Percentiles rank a stretch among this genome's conserved stretches.
These are phyloP conservation scores for Artibeus jamaicensis DNA, from an alignment of 2,797 vertebrate genomes.

Conservation along the genomic window DNA sequence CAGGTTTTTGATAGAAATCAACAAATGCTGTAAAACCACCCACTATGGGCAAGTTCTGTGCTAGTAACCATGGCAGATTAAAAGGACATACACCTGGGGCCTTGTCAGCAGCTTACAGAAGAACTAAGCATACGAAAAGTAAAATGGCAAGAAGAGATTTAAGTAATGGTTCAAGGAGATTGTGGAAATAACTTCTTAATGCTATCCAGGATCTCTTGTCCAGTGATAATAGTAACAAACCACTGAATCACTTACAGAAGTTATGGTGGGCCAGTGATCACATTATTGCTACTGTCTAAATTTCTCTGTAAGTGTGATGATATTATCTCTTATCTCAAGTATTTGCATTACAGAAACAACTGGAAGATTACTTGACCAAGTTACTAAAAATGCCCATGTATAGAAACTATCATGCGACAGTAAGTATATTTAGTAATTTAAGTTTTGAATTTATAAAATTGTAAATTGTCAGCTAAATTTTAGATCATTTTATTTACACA, in stretches of 20 bases:
- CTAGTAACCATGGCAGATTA: not conserved
- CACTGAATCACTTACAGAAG: not conserved
- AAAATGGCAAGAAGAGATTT: conserved; percentile 1
- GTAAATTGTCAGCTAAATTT: not conserved
- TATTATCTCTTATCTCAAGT: conserved; percentile 32
- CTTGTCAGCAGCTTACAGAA: not conserved
- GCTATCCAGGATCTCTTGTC: not conserved
- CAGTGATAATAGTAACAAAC: not conserved
- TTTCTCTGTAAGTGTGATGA: not conserved
- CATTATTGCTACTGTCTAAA: not conserved
- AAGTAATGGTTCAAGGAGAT: not conserved
- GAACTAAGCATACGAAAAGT: not conserved
- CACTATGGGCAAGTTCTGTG: not conserved
- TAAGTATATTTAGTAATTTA: conserved; percentile 83
- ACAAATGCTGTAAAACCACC: not conserved
- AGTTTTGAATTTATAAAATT: not conserved
- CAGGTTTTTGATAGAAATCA: not conserved
- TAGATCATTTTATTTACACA: not conserved
- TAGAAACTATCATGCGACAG: conserved; percentile 94
- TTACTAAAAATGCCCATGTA: conserved; percentile 95
- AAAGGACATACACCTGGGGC: not conserved
- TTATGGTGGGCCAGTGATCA: not conserved
- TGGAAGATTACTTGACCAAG: conserved; percentile 96
- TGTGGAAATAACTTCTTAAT: not conserved
- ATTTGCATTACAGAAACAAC: conserved; percentile 91